Evolutionary conservation across 2,113 vertebrate species (phyloP).

Genomic region (Genyomyrus donnyi): DNA sequence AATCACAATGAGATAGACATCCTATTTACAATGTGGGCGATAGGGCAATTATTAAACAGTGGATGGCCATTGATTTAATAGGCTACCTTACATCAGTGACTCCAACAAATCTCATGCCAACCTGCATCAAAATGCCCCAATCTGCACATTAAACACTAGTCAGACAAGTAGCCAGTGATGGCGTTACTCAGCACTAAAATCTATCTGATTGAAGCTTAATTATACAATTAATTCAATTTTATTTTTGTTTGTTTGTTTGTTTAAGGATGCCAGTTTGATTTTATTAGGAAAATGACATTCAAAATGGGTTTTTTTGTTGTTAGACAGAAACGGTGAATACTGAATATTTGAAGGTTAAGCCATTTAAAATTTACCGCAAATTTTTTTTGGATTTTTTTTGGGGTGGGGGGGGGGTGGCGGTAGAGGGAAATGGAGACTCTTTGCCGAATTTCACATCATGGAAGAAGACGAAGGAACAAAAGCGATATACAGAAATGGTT

Average conservation of each 20-base stretch:
- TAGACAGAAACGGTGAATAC: background rate
- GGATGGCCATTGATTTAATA: slow-evolving; percentile 3
- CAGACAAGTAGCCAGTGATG: background rate
- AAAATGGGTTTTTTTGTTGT: background rate
- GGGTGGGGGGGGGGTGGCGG: background rate
- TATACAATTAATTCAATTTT: background rate
- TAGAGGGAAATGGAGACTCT: background rate
- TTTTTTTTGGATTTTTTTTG: background rate
- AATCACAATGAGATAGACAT: background rate
- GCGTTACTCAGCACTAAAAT: background rate
- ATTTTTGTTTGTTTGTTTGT: background rate
- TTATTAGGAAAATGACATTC: background rate
- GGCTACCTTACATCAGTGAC: background rate
- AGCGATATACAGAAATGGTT: background rate
- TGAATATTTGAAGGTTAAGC: background rate
- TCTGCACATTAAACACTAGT: slow-evolving; percentile 3
- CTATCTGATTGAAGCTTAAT: background rate
- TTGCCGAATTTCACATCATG: background rate
- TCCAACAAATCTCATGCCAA: background rate
- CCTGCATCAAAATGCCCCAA: background rate
- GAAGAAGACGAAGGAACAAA: background rate
- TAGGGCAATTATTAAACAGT: background rate
- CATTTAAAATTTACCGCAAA: background rate
- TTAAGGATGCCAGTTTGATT: background rate
- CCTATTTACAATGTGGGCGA: background rate